phyloP scores from a whole-genome alignment of 2,113 vertebrate species.

The Alaudala cheleensis region DNA sequence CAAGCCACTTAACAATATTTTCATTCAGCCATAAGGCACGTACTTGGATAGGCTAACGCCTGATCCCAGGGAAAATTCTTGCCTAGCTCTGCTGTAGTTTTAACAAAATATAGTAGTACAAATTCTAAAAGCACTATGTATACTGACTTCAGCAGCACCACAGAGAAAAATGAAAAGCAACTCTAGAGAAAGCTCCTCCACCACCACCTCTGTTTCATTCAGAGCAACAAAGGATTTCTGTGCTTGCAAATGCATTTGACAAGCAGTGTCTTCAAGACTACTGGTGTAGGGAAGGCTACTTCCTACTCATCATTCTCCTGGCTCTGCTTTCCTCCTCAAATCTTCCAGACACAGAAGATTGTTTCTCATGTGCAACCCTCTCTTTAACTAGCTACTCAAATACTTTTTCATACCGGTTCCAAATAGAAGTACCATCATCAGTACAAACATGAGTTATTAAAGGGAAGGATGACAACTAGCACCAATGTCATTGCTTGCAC shows the following conservation, averaged over 20 bases:
- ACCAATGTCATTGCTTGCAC: not conserved
- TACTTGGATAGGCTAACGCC: not conserved
- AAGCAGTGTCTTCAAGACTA: not conserved
- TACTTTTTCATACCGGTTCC: not conserved
- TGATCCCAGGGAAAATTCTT: not conserved
- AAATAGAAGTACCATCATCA: not conserved
- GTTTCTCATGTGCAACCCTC: not conserved
- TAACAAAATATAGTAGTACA: not conserved
- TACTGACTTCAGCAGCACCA: not conserved
- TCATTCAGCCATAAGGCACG: not conserved
- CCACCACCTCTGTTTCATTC: not conserved
- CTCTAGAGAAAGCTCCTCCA: not conserved
- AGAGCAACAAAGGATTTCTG: not conserved
- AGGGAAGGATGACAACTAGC: not conserved
- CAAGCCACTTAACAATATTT: not conserved
- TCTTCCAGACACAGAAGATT: not conserved
- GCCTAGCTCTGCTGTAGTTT: not conserved
- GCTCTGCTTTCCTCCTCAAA: not conserved
- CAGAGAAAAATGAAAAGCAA: not conserved
- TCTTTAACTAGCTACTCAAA: not conserved
- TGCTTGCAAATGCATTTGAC: not conserved
- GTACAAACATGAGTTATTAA: accelerated
- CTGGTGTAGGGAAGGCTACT: not conserved
- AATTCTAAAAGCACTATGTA: not conserved
- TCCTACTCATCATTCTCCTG: not conserved